Percentiles rank a stretch among this genome's conserved stretches.
Conservation (phyloP, 2,888 invertebrate species). For the Uropetala carovei region DNA sequence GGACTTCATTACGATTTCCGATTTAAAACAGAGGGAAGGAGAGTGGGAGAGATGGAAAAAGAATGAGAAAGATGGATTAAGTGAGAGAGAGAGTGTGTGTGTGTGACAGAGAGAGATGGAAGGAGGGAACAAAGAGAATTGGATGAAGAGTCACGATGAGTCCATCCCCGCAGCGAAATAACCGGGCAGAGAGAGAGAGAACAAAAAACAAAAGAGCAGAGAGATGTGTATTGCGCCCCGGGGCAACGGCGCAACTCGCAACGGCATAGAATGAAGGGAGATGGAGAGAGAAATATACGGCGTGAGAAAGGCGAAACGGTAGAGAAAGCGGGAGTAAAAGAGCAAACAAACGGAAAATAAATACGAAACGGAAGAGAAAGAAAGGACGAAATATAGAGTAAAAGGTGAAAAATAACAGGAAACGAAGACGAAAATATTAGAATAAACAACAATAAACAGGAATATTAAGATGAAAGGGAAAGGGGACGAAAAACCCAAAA, state of each 20-base stretch:
- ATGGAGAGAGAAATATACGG: background rate
- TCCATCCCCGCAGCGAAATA: conserved; percentile 11
- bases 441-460: no score
- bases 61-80: no score
- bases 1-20: conserved; percentile 14
- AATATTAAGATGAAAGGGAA: no score
- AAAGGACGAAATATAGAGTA: no score
- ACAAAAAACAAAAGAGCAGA: background rate
- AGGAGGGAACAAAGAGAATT: background rate
- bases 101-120: no score
- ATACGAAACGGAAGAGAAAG: background rate
- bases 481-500: no score
- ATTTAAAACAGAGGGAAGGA: background rate
- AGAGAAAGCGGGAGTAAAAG: background rate
- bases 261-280: background rate
- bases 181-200: background rate
- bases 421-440: no score
- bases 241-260: background rate
- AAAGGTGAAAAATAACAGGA: no score
- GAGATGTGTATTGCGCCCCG: background rate
- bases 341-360: background rate
- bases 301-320: background rate
- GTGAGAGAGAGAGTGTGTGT: background rate
- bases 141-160: background rate
- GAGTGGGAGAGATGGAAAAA: no score